Evolutionary conservation across 1,140 invertebrate genomes (phyloP), one percentile per base, ranked within the genome.

Genomic region (Phortica variegata): DNA sequence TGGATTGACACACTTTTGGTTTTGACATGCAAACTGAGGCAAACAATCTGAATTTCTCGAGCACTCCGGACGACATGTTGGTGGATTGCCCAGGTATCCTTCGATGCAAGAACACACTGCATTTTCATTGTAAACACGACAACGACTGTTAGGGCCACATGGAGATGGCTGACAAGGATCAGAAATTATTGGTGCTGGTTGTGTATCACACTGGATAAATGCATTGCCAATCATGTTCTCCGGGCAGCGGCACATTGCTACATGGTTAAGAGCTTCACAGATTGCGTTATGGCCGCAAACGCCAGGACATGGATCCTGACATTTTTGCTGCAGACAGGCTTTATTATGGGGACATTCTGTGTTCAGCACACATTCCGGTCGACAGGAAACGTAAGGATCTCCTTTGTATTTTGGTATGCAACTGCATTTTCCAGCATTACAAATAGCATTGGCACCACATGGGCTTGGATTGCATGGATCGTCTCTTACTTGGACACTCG

Each of bases 21-120:
- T 86, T 54, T 87, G 85, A 58, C 90, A 93, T 12, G 89, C 87
- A 41, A 87, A 63, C 60, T 88, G 85, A 34, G 87, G 84, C 1
- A 87, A 79, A 69, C 90, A 93, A 63, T 92, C 90, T 36, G 87
- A 85, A 65, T 90, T 90, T 44, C 87, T 87, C 3, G 84, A 82
- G 75, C 90, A 91, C 75, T 91, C 89, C 5, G 89, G 88, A 61
- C 88, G 79, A 73, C 89, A 91, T 54, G 86, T 89, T 1, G 89
- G 88, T 17, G 86, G 85, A 73, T 86, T 82, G 7, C 86, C 85
- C 45, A 79, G 75, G 62, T 79, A 84, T 44, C 83, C 81, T 40
- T 77, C 59, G 20, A 80, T 73, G 61, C 86, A 87, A 29, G 79
- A 77, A 60, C 86, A 87, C 2, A 84, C 81, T 13, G 84, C 82